These are phyloP conservation scores for Diplogasteroides magnus DNA, from an alignment of 1,140 invertebrate species.

Conservation along the genomic window DNA sequence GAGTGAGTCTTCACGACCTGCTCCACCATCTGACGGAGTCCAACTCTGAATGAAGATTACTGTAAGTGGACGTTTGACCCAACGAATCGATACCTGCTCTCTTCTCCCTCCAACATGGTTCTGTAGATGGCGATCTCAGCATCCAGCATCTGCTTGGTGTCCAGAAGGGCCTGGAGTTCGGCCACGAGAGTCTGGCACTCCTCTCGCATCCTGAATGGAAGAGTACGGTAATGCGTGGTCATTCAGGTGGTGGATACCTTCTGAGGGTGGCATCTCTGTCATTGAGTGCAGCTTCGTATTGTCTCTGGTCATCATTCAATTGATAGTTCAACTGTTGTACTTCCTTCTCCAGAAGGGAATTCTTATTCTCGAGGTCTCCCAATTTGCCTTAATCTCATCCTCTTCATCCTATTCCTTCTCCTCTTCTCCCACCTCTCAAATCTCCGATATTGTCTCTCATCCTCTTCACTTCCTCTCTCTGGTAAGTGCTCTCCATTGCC, in stretches of 20 bases:
- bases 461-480: conserved; percentile 60
- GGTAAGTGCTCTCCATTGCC: conserved; percentile 60
- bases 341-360: conserved; percentile 59
- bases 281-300: conserved; percentile 54
- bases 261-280: conserved; percentile 53
- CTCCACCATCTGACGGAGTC: conserved; percentile 55
- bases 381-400: conserved; percentile 44
- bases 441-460: conserved; percentile 59
- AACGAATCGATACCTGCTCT: conserved; percentile 35
- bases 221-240: no score
- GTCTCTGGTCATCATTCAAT: conserved; percentile 53
- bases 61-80: conserved; percentile 15
- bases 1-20: conserved; percentile 55
- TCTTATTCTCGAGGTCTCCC: conserved; percentile 60
- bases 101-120: conserved; percentile 54
- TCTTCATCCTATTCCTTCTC: no score
- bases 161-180: conserved; percentile 58
- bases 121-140: conserved; percentile 56
- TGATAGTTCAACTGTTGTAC: conserved; percentile 58
- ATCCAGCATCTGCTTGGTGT: conserved; percentile 58
- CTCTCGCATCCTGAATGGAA: conserved; percentile 29
- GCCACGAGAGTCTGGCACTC: conserved; percentile 40
- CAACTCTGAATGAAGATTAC: conserved; percentile 41
- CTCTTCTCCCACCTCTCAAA: conserved; percentile 39
- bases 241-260: no score